A percentile compares a stretch with the other conserved stretches of the same genome.
Conservation (phyloP, 2,888 invertebrate genomes). For the Embidobia sp. region DNA sequence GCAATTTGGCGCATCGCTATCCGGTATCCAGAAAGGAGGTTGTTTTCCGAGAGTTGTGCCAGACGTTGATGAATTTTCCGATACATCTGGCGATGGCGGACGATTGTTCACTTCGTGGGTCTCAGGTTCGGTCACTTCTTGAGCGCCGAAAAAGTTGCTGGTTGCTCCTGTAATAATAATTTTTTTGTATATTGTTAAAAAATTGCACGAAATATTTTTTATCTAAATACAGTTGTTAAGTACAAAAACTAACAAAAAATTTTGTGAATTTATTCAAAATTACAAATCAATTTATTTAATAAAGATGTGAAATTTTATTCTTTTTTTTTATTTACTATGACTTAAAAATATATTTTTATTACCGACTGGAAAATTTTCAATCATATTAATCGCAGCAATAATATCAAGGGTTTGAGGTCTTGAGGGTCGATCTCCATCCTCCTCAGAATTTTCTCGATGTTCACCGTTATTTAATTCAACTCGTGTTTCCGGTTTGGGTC, state of each 20-base stretch:
- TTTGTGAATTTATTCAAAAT: no score
- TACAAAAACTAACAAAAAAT: no score
- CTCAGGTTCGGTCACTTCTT: conserved; percentile 70
- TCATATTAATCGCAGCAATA: conserved; percentile 71
- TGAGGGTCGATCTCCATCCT: conserved; percentile 72
- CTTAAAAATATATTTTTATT: conserved; percentile 11
- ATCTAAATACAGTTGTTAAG: no score
- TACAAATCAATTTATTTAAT: no score
- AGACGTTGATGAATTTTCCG: conserved; percentile 76
- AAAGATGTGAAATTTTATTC: no score
- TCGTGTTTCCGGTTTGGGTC: conserved; percentile 28
- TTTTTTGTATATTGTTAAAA: no score
- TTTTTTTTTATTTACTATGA: no score
- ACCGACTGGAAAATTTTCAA: conserved; percentile 70
- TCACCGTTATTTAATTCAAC: conserved; percentile 62
- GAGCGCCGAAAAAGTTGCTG: conserved; percentile 67
- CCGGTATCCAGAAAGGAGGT: conserved; percentile 94
- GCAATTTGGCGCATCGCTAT: conserved; percentile 90
- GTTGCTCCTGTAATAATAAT: conserved; percentile 70
- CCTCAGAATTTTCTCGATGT: conserved; percentile 66
- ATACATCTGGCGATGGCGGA: conserved; percentile 75
- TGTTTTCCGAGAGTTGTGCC: conserved; percentile 86
- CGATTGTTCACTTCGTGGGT: conserved; percentile 69
- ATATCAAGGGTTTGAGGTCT: conserved; percentile 79
- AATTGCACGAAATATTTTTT: no score